Evolutionary conservation across 2,113 vertebrate species (phyloP).

Genomic region (Mugil cephalus): DNA sequence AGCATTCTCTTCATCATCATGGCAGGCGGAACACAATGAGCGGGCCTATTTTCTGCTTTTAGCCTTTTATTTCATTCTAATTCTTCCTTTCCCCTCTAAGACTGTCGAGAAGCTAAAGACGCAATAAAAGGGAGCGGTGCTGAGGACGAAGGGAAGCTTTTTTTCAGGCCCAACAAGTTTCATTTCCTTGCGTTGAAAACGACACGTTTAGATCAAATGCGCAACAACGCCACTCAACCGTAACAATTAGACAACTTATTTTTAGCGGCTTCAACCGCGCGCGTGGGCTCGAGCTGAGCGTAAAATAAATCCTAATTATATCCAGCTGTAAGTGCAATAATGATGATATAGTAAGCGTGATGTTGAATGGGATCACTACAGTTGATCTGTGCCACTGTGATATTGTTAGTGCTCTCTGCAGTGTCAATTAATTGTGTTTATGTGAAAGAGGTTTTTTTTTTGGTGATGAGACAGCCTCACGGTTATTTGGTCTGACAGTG

Average conservation of each 20-base stretch:
- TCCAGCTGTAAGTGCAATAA: too few relatives aligned
- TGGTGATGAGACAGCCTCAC: constrained; percentile 13
- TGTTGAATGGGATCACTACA: constrained; percentile 3
- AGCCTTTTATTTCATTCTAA: constrained; percentile 35
- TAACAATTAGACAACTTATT: background rate
- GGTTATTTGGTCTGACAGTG: constrained; percentile 32
- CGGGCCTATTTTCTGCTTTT: constrained; percentile 48
- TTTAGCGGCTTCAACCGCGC: background rate
- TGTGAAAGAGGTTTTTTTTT: constrained; percentile 16
- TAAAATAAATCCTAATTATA: too few relatives aligned
- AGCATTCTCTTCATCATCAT: constrained; percentile 69
- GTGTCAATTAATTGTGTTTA: constrained; percentile 28
- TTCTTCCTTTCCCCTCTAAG: background rate
- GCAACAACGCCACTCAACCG: background rate
- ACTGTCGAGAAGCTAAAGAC: constrained; percentile 2
- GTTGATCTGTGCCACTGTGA: constrained; percentile 15
- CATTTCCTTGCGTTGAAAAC: background rate
- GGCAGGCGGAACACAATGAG: constrained; percentile 68
- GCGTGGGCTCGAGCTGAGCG: too few relatives aligned
- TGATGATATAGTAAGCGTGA: background rate
- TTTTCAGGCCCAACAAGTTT: background rate
- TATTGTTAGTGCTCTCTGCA: background rate
- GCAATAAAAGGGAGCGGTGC: too few relatives aligned
- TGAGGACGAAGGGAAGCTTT: too few relatives aligned
- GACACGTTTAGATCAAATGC: constrained; percentile 4